Evolutionary conservation across 2,113 vertebrate genomes (phyloP), one percentile per base, ranked within the genome.

Genomic region (Chaetura pelagica): DNA sequence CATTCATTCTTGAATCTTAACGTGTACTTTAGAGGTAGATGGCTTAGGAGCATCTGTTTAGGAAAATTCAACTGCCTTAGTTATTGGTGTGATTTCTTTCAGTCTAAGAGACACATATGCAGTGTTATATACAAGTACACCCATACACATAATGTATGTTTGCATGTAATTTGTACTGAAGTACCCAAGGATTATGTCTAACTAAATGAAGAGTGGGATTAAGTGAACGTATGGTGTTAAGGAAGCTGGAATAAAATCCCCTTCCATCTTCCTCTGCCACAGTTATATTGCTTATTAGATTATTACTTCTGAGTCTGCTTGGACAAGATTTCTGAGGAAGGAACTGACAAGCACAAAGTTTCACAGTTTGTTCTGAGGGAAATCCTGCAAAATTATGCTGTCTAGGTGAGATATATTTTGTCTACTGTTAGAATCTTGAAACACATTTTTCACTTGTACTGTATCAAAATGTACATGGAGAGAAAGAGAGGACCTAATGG

Each of bases 211-310:
- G 90, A 95, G 75, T 71, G 55, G 90, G 93, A 96, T 93, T 94
- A 97, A 88, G 48, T 61, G 90, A 96, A 93, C 88, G 88, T 94
- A 94, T 64, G 90, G 87, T 90, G 75, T 88, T 94, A 96, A 96
- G 94, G 94, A 96, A 94, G 85, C 82, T 88, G 95, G 89, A 90
- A 94, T 94, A 91, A 96, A 96, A 95, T 89, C 94, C 66, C 46
- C 42, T 69, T 92, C 54, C 77, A 84, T 94, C 89, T 92, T 87
- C 82, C 64, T 87, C 81, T 73, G 77, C 66, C 77, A 73, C 27
- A 72, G 27, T 92, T 85, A 71, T 13, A 93, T 90, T 94, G 72
- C 90, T 93, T 92, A 84, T 95, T 96, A 90, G 79, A 64, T 85
- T 82, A 96, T 96, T 97, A 93, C 72, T 90, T 91, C 51, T 20